These are phyloP conservation scores for Calephelis nemesis DNA, from an alignment of 1,140 invertebrate species.

Conservation along the genomic window DNA sequence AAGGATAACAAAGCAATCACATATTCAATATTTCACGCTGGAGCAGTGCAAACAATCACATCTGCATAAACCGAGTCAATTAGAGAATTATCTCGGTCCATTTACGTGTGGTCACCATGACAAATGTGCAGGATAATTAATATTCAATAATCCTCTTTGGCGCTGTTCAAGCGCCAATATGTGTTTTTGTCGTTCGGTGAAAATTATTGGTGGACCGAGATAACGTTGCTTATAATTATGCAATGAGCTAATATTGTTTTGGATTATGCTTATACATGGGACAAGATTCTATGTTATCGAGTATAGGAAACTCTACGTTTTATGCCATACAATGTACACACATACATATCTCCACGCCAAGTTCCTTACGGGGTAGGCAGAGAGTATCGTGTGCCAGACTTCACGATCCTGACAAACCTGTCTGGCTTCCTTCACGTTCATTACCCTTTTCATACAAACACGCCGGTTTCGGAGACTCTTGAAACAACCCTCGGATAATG, in stretches of 20 bases:
- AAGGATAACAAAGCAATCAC: neutral
- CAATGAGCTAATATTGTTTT: constrained; percentile 4
- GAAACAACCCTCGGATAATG: too few relatives aligned
- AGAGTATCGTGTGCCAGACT: too few relatives aligned
- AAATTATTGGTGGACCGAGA: neutral
- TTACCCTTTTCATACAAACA: too few relatives aligned
- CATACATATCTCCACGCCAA: too few relatives aligned
- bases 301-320: neutral
- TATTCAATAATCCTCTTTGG: constrained; percentile 27
- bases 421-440: too few relatives aligned
- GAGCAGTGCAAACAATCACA: constrained; percentile 7
- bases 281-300: neutral
- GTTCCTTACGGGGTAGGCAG: too few relatives aligned
- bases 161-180: neutral
- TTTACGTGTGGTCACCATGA: constrained; percentile 18
- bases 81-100: constrained; percentile 27
- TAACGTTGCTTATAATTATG: constrained; percentile 17
- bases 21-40: constrained; percentile 5
- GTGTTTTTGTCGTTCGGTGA: constrained; percentile 22
- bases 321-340: too few relatives aligned
- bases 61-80: constrained; percentile 30
- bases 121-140: constrained; percentile 23
- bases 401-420: too few relatives aligned
- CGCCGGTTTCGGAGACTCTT: too few relatives aligned
- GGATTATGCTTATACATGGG: neutral